Evolutionary conservation across 2,113 vertebrate genomes (phyloP).

Genomic region (Alouatta palliata): DNA sequence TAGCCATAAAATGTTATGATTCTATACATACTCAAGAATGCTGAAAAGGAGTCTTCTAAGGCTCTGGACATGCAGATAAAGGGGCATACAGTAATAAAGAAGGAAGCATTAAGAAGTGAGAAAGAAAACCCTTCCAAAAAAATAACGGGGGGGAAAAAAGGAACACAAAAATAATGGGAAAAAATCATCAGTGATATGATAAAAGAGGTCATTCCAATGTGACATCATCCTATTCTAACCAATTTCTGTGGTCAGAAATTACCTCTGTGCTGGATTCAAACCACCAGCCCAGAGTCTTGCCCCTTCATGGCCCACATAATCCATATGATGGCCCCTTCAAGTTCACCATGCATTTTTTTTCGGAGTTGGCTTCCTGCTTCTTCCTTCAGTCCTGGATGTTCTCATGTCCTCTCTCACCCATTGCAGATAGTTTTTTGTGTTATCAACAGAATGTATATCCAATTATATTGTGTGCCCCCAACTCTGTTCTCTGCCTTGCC

Average conservation of each 20-base stretch:
- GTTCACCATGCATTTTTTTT: background rate
- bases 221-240: background rate
- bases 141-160: background rate
- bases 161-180: background rate
- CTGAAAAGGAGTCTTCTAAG: background rate
- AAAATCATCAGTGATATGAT: background rate
- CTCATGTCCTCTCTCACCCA: background rate
- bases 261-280: background rate
- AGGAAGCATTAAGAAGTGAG: background rate
- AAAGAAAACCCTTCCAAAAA: background rate
- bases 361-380: background rate
- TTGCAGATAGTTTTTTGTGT: background rate
- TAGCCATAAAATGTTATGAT: background rate
- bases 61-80: background rate
- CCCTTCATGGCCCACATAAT: background rate
- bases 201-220: background rate
- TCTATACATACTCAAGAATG: background rate
- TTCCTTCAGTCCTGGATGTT: background rate
- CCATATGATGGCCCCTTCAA: background rate
- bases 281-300: too few relatives aligned
- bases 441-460: background rate
- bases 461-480: background rate
- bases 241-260: background rate
- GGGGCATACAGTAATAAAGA: background rate
- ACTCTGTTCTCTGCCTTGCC: background rate